Evolutionary conservation across 2,113 vertebrate species (phyloP).

Genomic region (Tupaia chinensis): DNA sequence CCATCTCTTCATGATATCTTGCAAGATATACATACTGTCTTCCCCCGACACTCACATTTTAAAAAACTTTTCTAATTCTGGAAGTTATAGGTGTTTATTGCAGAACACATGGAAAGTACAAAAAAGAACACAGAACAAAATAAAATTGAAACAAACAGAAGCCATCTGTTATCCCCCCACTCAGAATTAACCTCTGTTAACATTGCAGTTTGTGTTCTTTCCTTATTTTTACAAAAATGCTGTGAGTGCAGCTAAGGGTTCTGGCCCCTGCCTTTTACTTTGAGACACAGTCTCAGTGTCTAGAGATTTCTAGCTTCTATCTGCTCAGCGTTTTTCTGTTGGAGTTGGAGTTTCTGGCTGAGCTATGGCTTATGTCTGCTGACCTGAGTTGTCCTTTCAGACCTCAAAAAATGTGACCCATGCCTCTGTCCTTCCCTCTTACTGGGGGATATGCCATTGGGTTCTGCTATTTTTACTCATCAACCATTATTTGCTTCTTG

Average conservation of each 20-base stretch:
- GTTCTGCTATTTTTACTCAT: background rate
- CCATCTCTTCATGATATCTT: background rate
- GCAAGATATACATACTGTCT: background rate
- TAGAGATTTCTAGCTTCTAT: background rate
- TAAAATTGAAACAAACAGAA: conserved; percentile 25
- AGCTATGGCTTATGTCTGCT: background rate
- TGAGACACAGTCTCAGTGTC: background rate
- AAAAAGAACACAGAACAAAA: background rate
- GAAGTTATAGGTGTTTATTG: background rate
- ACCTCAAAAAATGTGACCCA: background rate
- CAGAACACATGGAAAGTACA: background rate
- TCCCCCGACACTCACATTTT: background rate
- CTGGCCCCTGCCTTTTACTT: background rate
- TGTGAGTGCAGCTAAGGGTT: background rate
- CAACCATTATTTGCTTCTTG: background rate
- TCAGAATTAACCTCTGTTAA: background rate
- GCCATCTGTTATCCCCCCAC: background rate
- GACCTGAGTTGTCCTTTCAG: background rate
- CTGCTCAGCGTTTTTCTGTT: background rate
- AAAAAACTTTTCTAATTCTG: conserved; percentile 31
- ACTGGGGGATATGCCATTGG: background rate
- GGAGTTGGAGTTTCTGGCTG: background rate
- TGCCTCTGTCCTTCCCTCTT: background rate
- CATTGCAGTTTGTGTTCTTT: background rate
- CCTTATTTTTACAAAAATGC: background rate